A percentile compares a stretch with the other conserved stretches of the same genome.
These are phyloP conservation scores for Coronaproctus castanopsis DNA, from an alignment of 2,888 invertebrate genomes.

Conservation along the genomic window DNA sequence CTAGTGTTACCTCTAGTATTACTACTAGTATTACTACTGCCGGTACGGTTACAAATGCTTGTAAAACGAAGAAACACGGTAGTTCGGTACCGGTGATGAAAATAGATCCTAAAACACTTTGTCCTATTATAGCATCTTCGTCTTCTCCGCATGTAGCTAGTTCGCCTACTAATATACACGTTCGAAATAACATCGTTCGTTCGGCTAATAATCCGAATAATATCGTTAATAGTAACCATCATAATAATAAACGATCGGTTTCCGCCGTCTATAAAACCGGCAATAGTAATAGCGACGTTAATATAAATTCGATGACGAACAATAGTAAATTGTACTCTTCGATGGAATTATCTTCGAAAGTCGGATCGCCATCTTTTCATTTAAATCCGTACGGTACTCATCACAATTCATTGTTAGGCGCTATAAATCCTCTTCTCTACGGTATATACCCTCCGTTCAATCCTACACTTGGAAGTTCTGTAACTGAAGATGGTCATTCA, in stretches of 20 bases:
- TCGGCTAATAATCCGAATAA: not conserved
- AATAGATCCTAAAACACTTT: slow-evolving; percentile 37
- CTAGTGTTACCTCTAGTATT: too few species aligned
- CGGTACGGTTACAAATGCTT: not conserved
- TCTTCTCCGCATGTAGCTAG: slow-evolving; percentile 1
- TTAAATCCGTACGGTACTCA: not conserved
- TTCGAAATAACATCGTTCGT: not conserved
- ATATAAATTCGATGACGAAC: not conserved
- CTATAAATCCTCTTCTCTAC: slow-evolving; percentile 19
- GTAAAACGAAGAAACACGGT: not conserved
- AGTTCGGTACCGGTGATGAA: slow-evolving; percentile 25
- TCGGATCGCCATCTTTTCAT: not conserved
- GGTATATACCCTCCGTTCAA: slow-evolving; percentile 16
- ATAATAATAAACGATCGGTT: not conserved
- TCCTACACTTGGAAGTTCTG: slow-evolving; percentile 10
- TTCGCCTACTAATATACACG: not conserved
- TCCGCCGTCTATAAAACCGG: not conserved
- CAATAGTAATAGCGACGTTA: not conserved
- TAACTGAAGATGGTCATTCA: slow-evolving; percentile 11
- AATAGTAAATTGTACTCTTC: not conserved
- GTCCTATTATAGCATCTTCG: slow-evolving; percentile 27
- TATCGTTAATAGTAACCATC: not conserved
- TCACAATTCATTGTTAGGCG: slow-evolving; percentile 11
- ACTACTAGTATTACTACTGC: not conserved
- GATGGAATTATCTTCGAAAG: not conserved